A percentile compares a stretch with the other conserved stretches of the same genome.
These are phyloP conservation scores for human (Homo sapiens) DNA, from an alignment of 2,113 vertebrate genomes.

Conservation along the genomic window GRCh38 chr5:161078501-161079000, in stretches of 20 bases:
- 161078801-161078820: neutral
- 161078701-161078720: neutral
- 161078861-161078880: neutral
- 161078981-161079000: neutral
- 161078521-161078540: constrained; percentile 18
- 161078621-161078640: neutral
- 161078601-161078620: neutral
- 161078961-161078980: neutral
- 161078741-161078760: neutral
- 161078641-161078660: neutral
- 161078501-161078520: neutral
- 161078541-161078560: neutral
- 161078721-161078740: neutral
- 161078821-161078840: neutral
- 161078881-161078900: neutral
- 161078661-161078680: neutral
- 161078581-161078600: neutral
- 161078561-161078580: neutral
- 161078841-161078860: neutral
- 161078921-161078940: neutral
- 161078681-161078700: neutral
- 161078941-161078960: neutral
- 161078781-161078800: neutral
- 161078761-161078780: neutral
- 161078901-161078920: neutral